Conservation (phyloP, 2,797 vertebrate species). For the Champsocephalus esox region DNA sequence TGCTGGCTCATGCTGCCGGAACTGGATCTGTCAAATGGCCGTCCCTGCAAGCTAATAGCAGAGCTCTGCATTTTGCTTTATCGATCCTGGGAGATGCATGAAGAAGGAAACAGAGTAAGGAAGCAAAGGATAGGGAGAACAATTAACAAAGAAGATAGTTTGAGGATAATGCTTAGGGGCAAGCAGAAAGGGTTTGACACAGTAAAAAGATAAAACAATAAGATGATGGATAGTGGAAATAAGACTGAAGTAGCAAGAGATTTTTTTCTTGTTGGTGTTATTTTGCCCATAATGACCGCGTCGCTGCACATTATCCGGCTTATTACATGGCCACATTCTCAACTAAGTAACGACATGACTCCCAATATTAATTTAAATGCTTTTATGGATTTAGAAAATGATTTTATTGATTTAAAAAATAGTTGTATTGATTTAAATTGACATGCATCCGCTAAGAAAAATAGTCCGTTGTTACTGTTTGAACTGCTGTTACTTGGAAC, state of each 20-base stretch:
- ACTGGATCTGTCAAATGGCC: constrained; percentile 73
- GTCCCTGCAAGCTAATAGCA: constrained; percentile 74
- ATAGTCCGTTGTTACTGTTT: too few species aligned
- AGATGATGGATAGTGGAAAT: constrained; percentile 53
- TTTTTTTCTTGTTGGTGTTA: neutral
- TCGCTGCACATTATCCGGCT: too few species aligned
- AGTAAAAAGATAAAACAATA: constrained; percentile 29
- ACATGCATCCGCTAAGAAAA: too few species aligned
- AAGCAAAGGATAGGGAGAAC: constrained; percentile 37
- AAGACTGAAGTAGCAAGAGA: constrained; percentile 24
- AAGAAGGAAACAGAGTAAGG: constrained; percentile 50
- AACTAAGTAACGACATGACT: too few species aligned
- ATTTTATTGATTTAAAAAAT: too few species aligned
- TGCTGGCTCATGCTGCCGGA: constrained; percentile 62
- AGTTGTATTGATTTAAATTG: too few species aligned
- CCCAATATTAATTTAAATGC: too few species aligned
- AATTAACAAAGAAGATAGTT: constrained; percentile 58
- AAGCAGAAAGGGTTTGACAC: constrained; percentile 38
- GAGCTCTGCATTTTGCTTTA: constrained; percentile 73
- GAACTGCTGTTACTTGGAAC: too few species aligned
- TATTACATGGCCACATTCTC: too few species aligned
- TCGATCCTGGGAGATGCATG: constrained; percentile 69
- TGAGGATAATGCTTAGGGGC: constrained; percentile 41
- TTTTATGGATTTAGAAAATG: too few species aligned
- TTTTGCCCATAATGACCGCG: too few species aligned